Percentiles rank a stretch among this genome's conserved stretches.
phyloP scores from a whole-genome alignment of 2,888 invertebrate species.

The Drosophila phalerata region DNA sequence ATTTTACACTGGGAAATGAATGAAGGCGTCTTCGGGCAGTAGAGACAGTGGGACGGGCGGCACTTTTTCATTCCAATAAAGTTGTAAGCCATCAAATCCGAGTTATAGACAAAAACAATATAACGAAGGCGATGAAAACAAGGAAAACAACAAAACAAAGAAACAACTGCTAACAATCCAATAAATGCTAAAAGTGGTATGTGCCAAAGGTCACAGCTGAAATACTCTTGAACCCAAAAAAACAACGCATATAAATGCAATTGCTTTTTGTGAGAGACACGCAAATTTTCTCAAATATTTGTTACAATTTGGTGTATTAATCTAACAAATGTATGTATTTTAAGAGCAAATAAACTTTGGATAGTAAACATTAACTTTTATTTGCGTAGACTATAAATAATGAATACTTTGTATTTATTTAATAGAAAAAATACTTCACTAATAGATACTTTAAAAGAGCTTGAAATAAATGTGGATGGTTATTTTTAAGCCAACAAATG shows the following conservation, averaged over 20 bases:
- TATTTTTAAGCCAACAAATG: too few species aligned
- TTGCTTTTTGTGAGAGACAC: constrained; percentile 13
- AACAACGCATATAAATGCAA: constrained; percentile 14
- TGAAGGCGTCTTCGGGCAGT: background rate
- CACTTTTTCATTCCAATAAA: constrained; percentile 34
- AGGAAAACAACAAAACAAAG: background rate
- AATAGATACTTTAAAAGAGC: too few species aligned
- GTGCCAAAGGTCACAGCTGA: constrained; percentile 20
- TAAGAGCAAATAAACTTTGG: background rate
- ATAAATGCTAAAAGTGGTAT: constrained; percentile 19
- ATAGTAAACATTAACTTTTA: too few species aligned
- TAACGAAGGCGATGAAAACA: constrained; percentile 1
- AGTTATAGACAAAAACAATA: constrained; percentile 16
- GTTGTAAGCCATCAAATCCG: constrained; percentile 42
- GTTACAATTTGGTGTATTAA: background rate
- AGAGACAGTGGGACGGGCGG: background rate
- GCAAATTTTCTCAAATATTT: constrained; percentile 3
- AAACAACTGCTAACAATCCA: constrained; percentile 20
- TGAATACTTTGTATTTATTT: too few species aligned
- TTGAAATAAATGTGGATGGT: too few species aligned
- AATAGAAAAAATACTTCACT: too few species aligned
- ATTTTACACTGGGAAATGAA: constrained; percentile 34
- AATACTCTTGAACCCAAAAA: constrained; percentile 2
- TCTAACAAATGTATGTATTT: background rate
- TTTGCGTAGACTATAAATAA: too few species aligned